Percentiles rank a stretch among this genome's conserved stretches.
phyloP scores from a whole-genome alignment of 2,113 vertebrate genomes.

The Haliaeetus leucogaster region DNA sequence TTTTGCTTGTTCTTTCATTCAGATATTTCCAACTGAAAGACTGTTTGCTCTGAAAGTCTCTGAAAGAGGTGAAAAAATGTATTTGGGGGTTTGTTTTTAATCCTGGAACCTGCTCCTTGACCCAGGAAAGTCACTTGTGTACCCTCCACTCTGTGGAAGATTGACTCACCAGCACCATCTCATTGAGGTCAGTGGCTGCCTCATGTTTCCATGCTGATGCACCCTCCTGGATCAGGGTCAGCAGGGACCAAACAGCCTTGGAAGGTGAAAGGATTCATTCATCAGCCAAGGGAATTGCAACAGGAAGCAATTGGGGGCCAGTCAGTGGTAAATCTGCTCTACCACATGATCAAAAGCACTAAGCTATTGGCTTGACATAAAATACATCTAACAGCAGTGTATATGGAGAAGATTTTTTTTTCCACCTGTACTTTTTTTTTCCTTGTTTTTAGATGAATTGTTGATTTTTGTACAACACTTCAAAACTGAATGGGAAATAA shows the following conservation, averaged over 20 bases:
- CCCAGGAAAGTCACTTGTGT: neutral
- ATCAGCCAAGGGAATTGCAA: neutral
- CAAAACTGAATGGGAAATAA: neutral
- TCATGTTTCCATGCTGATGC: neutral
- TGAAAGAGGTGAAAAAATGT: neutral
- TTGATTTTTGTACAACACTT: neutral
- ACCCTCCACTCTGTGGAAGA: neutral
- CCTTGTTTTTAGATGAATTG: neutral
- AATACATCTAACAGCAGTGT: neutral
- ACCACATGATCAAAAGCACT: neutral
- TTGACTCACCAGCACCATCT: neutral
- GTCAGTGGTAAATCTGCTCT: neutral
- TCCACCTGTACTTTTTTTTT: neutral
- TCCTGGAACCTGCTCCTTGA: neutral
- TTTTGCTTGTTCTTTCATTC: neutral
- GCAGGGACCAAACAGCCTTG: neutral
- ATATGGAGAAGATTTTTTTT: neutral
- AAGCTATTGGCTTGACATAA: neutral
- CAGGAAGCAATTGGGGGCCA: neutral
- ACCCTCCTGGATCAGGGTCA: neutral
- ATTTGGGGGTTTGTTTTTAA: neutral
- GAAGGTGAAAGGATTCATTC: neutral
- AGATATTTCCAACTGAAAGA: neutral
- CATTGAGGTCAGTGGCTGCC: neutral
- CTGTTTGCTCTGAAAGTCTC: neutral